Conservation (phyloP, 2,113 vertebrate species). For the Accipiter virgatus region DNA sequence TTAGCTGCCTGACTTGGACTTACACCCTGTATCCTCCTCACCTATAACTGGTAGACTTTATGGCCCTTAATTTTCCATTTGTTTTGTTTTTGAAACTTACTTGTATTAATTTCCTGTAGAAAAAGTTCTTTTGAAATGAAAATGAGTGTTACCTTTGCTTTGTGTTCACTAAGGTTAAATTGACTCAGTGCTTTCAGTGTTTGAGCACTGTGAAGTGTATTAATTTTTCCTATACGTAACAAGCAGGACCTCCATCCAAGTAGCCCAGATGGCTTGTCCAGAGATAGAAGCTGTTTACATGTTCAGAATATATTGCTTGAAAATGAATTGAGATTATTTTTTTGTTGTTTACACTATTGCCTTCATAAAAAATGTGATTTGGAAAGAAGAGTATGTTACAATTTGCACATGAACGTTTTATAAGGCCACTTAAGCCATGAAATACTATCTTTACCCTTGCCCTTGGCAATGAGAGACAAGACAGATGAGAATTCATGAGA, state of each 20-base stretch:
- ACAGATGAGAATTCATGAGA: not conserved
- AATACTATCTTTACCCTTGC: not conserved
- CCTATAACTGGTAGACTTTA: not conserved
- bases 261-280: not conserved
- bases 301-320: not conserved
- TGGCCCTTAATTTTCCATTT: not conserved
- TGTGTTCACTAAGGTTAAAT: not conserved
- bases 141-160: not conserved
- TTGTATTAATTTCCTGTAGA: not conserved
- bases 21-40: not conserved
- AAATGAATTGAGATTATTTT: not conserved
- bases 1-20: not conserved
- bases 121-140: not conserved
- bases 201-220: not conserved
- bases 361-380: not conserved
- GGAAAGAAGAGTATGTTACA: not conserved
- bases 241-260: not conserved
- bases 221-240: not conserved
- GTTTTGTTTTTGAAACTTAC: not conserved
- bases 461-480: not conserved
- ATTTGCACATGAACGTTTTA: not conserved
- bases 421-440: not conserved
- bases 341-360: not conserved
- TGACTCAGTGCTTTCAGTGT: accelerated
- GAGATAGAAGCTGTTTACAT: not conserved